Percentiles rank a stretch among this genome's conserved stretches.
phyloP scores from a whole-genome alignment of 2,888 invertebrate genomes.

The Trissolcus brochymenae region DNA sequence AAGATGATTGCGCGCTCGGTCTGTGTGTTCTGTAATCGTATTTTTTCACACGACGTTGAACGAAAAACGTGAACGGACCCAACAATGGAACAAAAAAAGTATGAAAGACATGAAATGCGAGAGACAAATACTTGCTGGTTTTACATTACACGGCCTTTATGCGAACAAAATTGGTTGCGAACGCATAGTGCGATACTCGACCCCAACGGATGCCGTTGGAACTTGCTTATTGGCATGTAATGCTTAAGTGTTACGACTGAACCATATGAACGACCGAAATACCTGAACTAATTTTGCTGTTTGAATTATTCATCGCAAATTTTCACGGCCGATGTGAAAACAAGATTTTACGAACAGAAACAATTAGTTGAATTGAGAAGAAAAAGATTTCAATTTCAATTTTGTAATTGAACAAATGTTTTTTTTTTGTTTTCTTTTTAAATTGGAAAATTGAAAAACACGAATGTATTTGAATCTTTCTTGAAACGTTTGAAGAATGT shows the following conservation, averaged over 20 bases:
- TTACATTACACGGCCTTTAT: constrained; percentile 48
- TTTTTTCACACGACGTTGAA: constrained; percentile 31
- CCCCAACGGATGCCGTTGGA: constrained; percentile 45
- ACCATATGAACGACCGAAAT: constrained; percentile 24
- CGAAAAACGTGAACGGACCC: constrained; percentile 2
- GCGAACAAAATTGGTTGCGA: constrained; percentile 47
- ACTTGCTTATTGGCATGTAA: constrained; percentile 53
- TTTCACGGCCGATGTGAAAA: neutral
- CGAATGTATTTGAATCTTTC: neutral
- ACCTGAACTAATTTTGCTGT: neutral
- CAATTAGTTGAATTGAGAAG: too few species aligned
- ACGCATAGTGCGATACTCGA: constrained; percentile 43
- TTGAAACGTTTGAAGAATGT: neutral
- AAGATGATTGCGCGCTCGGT: constrained; percentile 36
- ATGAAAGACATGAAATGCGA: constrained; percentile 40
- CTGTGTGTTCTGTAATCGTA: constrained; percentile 31
- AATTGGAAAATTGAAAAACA: neutral
- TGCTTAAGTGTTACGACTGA: constrained; percentile 49
- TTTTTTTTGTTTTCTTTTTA: neutral
- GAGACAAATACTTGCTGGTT: constrained; percentile 39
- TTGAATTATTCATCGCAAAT: neutral
- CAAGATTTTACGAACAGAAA: neutral
- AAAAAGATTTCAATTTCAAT: neutral
- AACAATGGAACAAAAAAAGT: constrained; percentile 9
- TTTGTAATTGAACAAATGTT: neutral